Conservation (phyloP, 1,140 invertebrate species). For the Ostrea denselamellosa region DNA sequence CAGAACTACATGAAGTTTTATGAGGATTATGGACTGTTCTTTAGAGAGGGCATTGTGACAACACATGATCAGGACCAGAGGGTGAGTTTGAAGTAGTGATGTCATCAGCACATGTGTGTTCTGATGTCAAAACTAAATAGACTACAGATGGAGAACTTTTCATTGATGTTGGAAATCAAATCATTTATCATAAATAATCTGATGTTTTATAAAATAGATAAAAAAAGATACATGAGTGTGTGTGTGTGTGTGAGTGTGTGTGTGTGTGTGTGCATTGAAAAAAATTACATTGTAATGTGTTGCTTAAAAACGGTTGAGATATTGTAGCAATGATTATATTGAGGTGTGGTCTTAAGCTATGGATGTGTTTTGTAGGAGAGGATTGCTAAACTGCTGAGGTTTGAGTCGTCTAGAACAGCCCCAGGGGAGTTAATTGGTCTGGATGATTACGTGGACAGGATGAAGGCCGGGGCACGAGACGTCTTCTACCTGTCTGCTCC, state of each 20-base stretch:
- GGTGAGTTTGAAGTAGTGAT: constrained; percentile 79
- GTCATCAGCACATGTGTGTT: too few species aligned
- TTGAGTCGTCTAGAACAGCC: constrained; percentile 91
- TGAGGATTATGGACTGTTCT: constrained; percentile 93
- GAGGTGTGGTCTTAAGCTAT: background rate
- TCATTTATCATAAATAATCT: too few species aligned
- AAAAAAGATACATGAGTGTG: too few species aligned
- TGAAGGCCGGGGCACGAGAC: constrained; percentile 89
- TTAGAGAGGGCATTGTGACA: constrained; percentile 96
- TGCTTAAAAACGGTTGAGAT: too few species aligned
- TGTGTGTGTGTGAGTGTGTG: too few species aligned
- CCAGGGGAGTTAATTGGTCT: constrained; percentile 89
- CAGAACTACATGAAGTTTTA: constrained; percentile 93
- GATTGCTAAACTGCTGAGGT: constrained; percentile 92
- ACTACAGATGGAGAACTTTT: too few species aligned
- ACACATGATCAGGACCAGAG: constrained; percentile 89
- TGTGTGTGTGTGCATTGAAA: too few species aligned
- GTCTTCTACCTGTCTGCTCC: constrained; percentile 97
- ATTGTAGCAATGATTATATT: background rate
- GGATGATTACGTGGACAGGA: constrained; percentile 88
- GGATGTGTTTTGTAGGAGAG: constrained; percentile 86
- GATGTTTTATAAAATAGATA: too few species aligned
- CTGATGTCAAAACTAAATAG: too few species aligned
- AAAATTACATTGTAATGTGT: too few species aligned
- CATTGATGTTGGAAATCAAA: too few species aligned